Evolutionary conservation across 2,888 invertebrate genomes (phyloP), one percentile per base, ranked within the genome.

Genomic region (Phortica magna): DNA sequence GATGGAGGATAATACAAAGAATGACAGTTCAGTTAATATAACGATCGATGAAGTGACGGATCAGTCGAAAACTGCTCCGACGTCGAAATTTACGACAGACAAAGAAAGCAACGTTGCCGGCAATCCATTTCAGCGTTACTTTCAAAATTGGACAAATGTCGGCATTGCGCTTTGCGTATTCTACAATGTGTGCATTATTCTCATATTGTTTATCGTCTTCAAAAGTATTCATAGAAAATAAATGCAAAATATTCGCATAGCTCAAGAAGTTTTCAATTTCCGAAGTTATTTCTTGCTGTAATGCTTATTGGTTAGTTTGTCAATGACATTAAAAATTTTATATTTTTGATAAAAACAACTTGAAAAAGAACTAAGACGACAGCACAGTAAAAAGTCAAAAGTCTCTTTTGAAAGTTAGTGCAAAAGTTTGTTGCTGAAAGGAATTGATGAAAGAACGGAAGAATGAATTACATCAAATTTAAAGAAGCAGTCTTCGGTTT

Each of bases 81-180:
- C 14, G 48, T 7, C 48, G 9, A 48, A 9, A 14, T 48, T 7
- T 31, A 31, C 14, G 31, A 31, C 31, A 31, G 31, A 31, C 31
- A 31, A 31, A 4, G 31, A 31, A 31, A 31, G 31, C 31, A 31
- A 4, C 31, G 31, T 31, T 31, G 31, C 31, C 31, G 1, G 3
- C 14, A 61, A 61, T 22, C 39, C 39, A 12, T 22, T 3, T 12
- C 1, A 0, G 12, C 19, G n/a, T 7, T 71, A 17, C 14, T 71
- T 48, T 17, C 53, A 55, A 14, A 71, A 71, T n/a, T 71, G 70
- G 70, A 71, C 70, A 17, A 55, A 10, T 39, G 55, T n/a, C n/a
- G n/a, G 55, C 39, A 4, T 71, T 3, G 22, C 14, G 31, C 14
- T 71, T 55, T 71, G 70, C 31, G 7, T 71, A 1, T 55, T 71